A percentile compares a stretch with the other conserved stretches of the same genome.
Conservation (phyloP, 1,140 invertebrate species). For the Heliconius congener region DNA sequence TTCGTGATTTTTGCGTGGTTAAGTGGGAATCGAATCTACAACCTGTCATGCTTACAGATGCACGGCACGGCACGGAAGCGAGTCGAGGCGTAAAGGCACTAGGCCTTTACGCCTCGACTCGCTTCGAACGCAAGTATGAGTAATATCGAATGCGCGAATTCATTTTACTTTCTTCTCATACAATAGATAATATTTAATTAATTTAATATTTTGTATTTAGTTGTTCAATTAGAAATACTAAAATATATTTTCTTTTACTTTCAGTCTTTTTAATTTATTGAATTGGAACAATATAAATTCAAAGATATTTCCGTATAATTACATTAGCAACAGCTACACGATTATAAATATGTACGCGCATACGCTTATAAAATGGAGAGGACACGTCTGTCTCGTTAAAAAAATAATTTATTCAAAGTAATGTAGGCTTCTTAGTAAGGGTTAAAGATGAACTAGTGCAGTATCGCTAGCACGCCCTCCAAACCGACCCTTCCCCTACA, state of each 20-base stretch:
- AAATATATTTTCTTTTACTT: no score
- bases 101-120: no score
- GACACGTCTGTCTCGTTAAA: conserved; percentile 12
- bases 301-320: not conserved
- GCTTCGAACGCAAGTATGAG: no score
- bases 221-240: no score
- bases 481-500: conserved; percentile 77
- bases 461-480: conserved; percentile 76
- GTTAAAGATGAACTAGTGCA: conserved; percentile 72
- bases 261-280: not conserved
- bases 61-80: no score
- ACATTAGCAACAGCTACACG: conserved; percentile 17
- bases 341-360: conserved; percentile 17
- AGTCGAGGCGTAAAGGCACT: no score
- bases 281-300: not conserved
- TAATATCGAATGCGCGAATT: no score
- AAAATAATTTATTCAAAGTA: conserved; percentile 16
- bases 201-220: not conserved
- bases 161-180: conserved; percentile 10
- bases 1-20: no score
- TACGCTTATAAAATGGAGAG: conserved; percentile 6
- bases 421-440: conserved; percentile 56
- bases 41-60: no score
- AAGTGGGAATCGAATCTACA: no score
- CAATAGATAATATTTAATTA: conserved; percentile 6